phyloP scores from a whole-genome alignment of 2,113 vertebrate species.

The Cariama cristata region DNA sequence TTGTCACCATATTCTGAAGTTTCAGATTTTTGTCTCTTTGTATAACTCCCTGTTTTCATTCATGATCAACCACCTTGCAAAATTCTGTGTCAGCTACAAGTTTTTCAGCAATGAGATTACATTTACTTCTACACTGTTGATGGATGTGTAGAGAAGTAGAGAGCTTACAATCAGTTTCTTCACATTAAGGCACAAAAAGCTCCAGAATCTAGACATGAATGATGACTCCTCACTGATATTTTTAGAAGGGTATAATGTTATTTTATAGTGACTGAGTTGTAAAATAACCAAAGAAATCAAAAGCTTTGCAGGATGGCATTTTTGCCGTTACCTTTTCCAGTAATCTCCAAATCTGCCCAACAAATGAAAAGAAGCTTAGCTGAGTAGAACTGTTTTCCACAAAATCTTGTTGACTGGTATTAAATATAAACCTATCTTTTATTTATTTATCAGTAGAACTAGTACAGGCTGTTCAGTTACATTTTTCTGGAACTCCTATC shows the following conservation, averaged over 20 bases:
- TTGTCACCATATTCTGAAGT: background rate
- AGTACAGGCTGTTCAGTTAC: background rate
- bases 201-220: background rate
- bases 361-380: background rate
- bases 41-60: background rate
- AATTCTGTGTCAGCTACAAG: background rate
- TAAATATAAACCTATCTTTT: background rate
- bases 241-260: background rate
- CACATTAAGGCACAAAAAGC: background rate
- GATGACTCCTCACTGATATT: background rate
- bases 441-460: background rate
- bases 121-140: background rate
- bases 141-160: background rate
- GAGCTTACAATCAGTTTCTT: background rate
- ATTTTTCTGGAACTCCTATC: background rate
- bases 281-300: background rate
- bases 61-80: background rate
- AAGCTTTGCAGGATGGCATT: background rate
- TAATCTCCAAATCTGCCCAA: background rate
- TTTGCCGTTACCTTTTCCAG: background rate
- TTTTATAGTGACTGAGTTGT: background rate
- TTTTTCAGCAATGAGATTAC: background rate
- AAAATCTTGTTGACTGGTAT: background rate
- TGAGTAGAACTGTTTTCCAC: background rate
- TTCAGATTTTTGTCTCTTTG: background rate